These are phyloP conservation scores for Botia kubotai DNA, from an alignment of 2,797 vertebrate genomes.

Conservation along the genomic window DNA sequence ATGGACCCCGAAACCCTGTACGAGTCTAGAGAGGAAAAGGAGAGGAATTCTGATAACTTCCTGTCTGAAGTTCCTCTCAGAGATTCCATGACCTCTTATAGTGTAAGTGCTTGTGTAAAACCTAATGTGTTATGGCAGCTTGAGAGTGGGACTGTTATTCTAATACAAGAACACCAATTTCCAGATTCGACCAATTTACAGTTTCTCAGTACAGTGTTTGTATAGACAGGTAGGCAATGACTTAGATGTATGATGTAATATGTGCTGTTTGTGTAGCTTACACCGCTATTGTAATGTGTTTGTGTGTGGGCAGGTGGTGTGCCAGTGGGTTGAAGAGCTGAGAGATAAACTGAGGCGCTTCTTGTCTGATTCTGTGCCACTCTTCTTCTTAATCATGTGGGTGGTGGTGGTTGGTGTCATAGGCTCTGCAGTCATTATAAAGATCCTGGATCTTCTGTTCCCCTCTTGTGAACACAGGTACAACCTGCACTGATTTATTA, in stretches of 20 bases:
- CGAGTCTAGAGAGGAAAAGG: slow-evolving; percentile 77
- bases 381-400: slow-evolving; percentile 89
- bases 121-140: not conserved
- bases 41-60: slow-evolving; percentile 80
- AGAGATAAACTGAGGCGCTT: slow-evolving; percentile 83
- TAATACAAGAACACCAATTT: not conserved
- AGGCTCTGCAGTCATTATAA: slow-evolving; percentile 88
- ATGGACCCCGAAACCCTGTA: slow-evolving; percentile 78
- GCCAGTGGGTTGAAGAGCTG: slow-evolving; percentile 88
- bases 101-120: slow-evolving; percentile 72
- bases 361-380: slow-evolving; percentile 84
- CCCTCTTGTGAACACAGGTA: slow-evolving; percentile 89
- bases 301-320: slow-evolving; percentile 82
- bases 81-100: slow-evolving; percentile 87
- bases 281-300: not conserved
- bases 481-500: slow-evolving; percentile 60
- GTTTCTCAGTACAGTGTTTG: not conserved
- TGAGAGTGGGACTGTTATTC: not conserved
- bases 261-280: not conserved
- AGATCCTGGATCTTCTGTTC: slow-evolving; percentile 85
- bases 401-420: slow-evolving; percentile 87
- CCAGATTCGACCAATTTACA: not conserved
- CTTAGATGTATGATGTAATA: not conserved
- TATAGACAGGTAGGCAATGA: not conserved
- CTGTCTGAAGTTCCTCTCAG: slow-evolving; percentile 83